Evolutionary conservation across 2,797 vertebrate species (phyloP).

Genomic region (Sebastes steindachneri): DNA sequence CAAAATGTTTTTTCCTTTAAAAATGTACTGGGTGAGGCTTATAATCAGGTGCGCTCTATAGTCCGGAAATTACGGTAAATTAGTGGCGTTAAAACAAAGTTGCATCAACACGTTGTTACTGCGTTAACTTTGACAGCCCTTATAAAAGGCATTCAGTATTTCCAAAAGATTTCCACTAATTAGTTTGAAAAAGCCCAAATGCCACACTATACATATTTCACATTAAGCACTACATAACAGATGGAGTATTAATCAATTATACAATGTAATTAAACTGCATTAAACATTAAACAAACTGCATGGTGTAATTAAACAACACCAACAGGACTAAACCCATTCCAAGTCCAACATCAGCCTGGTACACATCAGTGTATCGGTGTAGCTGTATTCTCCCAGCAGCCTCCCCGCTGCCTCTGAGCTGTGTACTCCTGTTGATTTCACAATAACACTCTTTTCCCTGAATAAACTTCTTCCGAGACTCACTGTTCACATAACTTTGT

Average conservation of each 20-base stretch:
- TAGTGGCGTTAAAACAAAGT: too few relatives aligned
- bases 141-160: not conserved
- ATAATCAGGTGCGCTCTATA: too few relatives aligned
- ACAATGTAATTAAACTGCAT: not conserved
- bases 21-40: too few relatives aligned
- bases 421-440: constrained; percentile 50
- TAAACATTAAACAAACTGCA: too few relatives aligned
- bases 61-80: too few relatives aligned
- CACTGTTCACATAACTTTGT: constrained; percentile 56
- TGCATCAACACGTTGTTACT: too few relatives aligned
- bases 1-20: too few relatives aligned
- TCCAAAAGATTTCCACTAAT: not conserved
- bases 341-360: not conserved
- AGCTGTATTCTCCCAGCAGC: constrained; percentile 10
- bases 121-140: too few relatives aligned
- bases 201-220: not conserved
- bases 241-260: not conserved
- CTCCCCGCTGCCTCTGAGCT: constrained; percentile 49
- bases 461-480: constrained; percentile 16
- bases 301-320: not conserved
- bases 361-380: not conserved
- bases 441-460: constrained; percentile 26
- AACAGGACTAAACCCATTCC: not conserved
- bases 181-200: not conserved
- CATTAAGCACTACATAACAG: not conserved